Evolutionary conservation across 2,797 vertebrate species (phyloP), one percentile per base, ranked within the genome.

Genomic region (Cygnus olor): DNA sequence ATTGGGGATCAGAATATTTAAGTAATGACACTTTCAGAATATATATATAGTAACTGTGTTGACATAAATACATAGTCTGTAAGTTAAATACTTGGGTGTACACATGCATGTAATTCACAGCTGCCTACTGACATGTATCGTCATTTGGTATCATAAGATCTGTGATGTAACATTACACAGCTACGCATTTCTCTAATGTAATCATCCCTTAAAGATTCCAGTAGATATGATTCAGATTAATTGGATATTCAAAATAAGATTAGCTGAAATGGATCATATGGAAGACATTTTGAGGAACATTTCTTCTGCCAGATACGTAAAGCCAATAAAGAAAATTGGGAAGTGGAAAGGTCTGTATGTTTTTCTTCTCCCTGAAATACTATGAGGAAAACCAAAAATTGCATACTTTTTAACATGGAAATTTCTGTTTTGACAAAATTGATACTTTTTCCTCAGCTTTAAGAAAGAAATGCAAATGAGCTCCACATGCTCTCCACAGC

Each of bases 141-240:
- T 36, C 54, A 51, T 49, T 80, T 77, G 64, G 44, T 68, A 72
- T 86, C 78, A 49, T 83, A 21, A 85, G 47, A 77, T 82, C 47
- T 63, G 5, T 66, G 60, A 90, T 68, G 79, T 87, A 89, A 89
- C 58, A 76, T 87, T 58, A 83, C 61, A 65, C 69, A 88, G 65
- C 14, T 83, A 87, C 40, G 71, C 21, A 80, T 78, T 94, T 83
- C 69, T 42, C 32, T 83, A 56, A 80, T 58, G 44, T 69, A 88
- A 90, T 58, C 61, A 69, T 9, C 4, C 17, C 69, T 88, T 78
- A 78, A 85, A 83, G 49, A 66, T 66, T 25, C 83, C 32, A 64
- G 20, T 36, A 93, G 73, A 81, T 60, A 78, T n/a, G 22, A 82
- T 80, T 90, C 54, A 89, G 61, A 90, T 85, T 89, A 88, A 85